These are phyloP conservation scores for Leptinotarsa juncta DNA, from an alignment of 2,888 invertebrate species.

Conservation along the genomic window DNA sequence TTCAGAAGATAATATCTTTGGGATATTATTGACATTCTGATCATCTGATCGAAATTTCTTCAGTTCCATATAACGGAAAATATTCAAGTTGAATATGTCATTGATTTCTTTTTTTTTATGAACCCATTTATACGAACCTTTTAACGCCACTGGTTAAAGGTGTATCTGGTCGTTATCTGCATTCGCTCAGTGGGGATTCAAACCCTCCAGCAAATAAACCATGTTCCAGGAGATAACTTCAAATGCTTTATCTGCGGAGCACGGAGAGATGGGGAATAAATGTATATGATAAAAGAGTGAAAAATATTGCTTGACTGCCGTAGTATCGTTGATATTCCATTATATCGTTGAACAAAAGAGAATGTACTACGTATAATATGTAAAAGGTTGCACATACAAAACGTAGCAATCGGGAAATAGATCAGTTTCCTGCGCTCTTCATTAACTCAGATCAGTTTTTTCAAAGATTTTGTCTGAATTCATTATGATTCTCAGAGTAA, in stretches of 20 bases:
- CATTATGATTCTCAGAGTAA: too few relatives aligned
- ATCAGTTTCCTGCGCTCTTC: too few relatives aligned
- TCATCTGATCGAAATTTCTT: too few relatives aligned
- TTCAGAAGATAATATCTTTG: too few relatives aligned
- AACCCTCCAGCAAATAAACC: constrained; percentile 37
- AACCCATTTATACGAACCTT: not conserved
- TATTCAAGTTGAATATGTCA: too few relatives aligned
- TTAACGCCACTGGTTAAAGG: constrained; percentile 16
- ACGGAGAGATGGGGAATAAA: constrained; percentile 24
- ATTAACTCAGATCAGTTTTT: too few relatives aligned
- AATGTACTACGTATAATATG: not conserved
- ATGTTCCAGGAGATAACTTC: constrained; percentile 34
- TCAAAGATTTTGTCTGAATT: too few relatives aligned
- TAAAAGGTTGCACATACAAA: too few relatives aligned
- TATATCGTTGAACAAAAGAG: constrained; percentile 6
- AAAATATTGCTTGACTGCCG: constrained; percentile 23
- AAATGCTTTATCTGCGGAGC: constrained; percentile 33
- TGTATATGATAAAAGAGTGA: constrained; percentile 29
- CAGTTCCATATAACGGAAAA: too few relatives aligned
- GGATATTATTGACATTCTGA: too few relatives aligned
- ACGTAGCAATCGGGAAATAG: too few relatives aligned
- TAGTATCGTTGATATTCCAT: constrained; percentile 13
- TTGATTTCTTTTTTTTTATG: too few relatives aligned
- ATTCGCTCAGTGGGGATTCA: constrained; percentile 28
- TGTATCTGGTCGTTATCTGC: constrained; percentile 30